phyloP scores from a whole-genome alignment of 2,888 invertebrate species.

The Torymus texanus region DNA sequence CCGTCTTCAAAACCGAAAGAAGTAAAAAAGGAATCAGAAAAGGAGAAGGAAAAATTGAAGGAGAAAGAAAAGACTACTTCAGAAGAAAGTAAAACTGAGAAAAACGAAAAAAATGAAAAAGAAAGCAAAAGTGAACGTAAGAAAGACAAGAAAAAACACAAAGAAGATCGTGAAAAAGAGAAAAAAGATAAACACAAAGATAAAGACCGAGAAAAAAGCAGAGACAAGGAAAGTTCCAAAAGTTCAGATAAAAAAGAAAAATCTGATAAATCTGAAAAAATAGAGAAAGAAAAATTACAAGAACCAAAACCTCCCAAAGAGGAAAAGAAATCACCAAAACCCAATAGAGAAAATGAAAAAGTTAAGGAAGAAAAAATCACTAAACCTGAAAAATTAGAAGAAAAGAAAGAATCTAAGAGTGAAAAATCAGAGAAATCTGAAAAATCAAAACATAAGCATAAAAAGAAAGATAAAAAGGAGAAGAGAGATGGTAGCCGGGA shows the following conservation, averaged over 20 bases:
- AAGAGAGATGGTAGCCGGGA: slow-evolving; percentile 81
- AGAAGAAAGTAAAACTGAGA: slow-evolving; percentile 77
- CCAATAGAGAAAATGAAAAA: slow-evolving; percentile 68
- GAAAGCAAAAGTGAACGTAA: slow-evolving; percentile 77
- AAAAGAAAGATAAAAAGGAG: slow-evolving; percentile 79
- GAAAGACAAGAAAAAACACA: slow-evolving; percentile 75
- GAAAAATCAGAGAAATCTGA: slow-evolving; percentile 75
- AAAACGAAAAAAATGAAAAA: slow-evolving; percentile 77
- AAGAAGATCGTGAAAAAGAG: slow-evolving; percentile 76
- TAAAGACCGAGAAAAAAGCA: slow-evolving; percentile 76
- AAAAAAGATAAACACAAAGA: slow-evolving; percentile 75
- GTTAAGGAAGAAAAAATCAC: slow-evolving; percentile 67
- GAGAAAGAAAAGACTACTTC: slow-evolving; percentile 75
- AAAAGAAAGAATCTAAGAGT: slow-evolving; percentile 66
- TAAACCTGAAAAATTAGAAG: slow-evolving; percentile 69
- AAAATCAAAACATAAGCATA: slow-evolving; percentile 77
- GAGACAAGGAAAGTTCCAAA: slow-evolving; percentile 72
- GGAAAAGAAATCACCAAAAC: slow-evolving; percentile 69
- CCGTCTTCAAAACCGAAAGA: slow-evolving; percentile 68
- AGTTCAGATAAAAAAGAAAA: slow-evolving; percentile 81
- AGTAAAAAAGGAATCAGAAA: slow-evolving; percentile 67
- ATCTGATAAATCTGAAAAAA: slow-evolving; percentile 80
- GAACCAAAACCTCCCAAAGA: slow-evolving; percentile 75
- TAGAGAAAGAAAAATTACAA: slow-evolving; percentile 73
- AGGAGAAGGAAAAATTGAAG: slow-evolving; percentile 72